Base-by-base conservation (phyloP, 2,113 vertebrate genomes). In the Pantherophis guttatus region DNA sequence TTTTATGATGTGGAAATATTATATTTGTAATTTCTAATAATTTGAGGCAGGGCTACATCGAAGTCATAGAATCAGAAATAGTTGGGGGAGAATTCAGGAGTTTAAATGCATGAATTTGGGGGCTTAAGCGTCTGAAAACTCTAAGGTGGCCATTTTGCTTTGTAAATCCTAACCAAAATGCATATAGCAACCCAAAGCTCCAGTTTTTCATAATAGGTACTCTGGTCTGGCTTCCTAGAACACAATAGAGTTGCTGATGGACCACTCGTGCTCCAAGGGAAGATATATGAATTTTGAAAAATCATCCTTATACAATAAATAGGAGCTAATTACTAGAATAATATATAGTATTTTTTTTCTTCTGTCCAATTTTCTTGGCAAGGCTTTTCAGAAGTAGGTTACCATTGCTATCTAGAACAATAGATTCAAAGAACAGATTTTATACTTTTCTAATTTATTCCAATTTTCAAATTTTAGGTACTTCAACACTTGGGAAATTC, bases 381-480 rank as follows among this genome's bases (percentile, higher is more conserved):
- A 70, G 29, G 1, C n/a, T 70, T 70, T 70, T 70, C 29, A 70
- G 29, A 70, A 70, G 5, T 62, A 9, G 59, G 24, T 70, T 70
- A 13, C 65, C 29, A 70, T 15, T 33, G n/a, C 65, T 57, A 44
- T 91, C 53, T 93, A 75, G 75, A 90, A 8, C 62, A 29, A 92
- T 29, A 26, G 0, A 62, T 91, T 89, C 53, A 90, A 58, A 19
- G 23, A 93, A 53, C 11, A 5, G n/a, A 13, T 57, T 39, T 19
- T 48, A n/a, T 15, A 54, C 12, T 26, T 12, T 87, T 24, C 50
- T 87, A 13, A 87, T 50, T 65, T 86, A 55, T 50, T 62, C 24
- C 12, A 33, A 92, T 94, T 92, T 91, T 50, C 39, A 91, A 11
- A 81, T 90, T 95, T 91, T 92, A 97, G 97, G 92, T 87, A 88